These are phyloP conservation scores for Drosophila borealis DNA, from an alignment of 2,888 invertebrate genomes.

Conservation along the genomic window DNA sequence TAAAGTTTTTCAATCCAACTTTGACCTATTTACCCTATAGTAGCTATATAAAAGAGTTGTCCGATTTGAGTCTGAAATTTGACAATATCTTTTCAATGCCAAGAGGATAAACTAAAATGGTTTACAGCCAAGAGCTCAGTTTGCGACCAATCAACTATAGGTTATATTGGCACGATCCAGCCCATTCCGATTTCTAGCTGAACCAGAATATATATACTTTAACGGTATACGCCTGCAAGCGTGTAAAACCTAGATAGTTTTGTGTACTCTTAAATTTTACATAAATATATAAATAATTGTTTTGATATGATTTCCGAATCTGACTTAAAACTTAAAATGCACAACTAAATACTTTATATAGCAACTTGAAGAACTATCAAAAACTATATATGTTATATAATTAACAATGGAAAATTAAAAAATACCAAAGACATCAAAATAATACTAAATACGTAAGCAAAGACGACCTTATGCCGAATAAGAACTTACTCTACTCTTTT, in stretches of 20 bases:
- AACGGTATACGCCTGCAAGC: constrained; percentile 1
- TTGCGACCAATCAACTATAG: too few species aligned
- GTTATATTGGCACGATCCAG: too few species aligned
- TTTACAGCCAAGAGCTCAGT: too few species aligned
- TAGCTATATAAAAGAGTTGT: neutral
- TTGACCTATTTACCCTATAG: neutral
- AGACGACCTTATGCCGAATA: constrained; percentile 1
- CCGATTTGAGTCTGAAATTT: neutral
- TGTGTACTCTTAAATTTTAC: constrained; percentile 6
- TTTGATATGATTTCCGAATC: constrained; percentile 33
- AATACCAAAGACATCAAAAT: neutral
- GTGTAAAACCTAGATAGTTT: constrained; percentile 3
- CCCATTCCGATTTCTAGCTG: neutral
- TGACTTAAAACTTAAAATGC: constrained; percentile 37
- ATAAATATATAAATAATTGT: constrained; percentile 8
- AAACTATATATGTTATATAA: constrained; percentile 11
- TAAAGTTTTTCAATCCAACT: too few species aligned
- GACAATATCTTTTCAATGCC: too few species aligned
- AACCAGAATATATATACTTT: neutral
- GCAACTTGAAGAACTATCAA: neutral
- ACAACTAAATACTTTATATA: constrained; percentile 34
- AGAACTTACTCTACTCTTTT: constrained; percentile 17
- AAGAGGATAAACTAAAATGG: too few species aligned
- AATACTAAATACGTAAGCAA: constrained; percentile 43
- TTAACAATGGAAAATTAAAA: neutral